These are phyloP conservation scores for Sanderia malayensis DNA, from an alignment of 30 jellyfish, hydroid and myxozoan genomes.

Conservation along the genomic window DNA sequence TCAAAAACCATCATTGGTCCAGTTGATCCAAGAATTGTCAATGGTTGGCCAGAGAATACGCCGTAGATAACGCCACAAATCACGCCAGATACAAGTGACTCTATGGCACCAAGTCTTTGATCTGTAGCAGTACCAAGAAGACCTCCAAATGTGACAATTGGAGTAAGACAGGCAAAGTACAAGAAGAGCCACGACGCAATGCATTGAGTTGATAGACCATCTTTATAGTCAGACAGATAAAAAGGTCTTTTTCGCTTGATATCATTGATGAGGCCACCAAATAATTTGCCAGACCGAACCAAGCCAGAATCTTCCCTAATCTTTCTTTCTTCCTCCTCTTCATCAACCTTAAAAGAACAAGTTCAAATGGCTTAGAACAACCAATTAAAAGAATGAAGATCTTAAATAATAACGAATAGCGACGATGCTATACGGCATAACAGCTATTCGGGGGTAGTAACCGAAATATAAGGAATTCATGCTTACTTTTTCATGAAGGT, in stretches of 20 bases:
- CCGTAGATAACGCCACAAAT: conserved; percentile 58
- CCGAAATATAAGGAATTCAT: background rate
- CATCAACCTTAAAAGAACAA: conserved; percentile 45
- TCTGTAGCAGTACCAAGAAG: conserved; percentile 60
- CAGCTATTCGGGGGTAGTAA: too few species aligned
- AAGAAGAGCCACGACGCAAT: conserved; percentile 63
- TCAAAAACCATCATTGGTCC: conserved; percentile 81
- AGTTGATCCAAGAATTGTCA: conserved; percentile 70
- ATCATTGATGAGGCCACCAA: conserved; percentile 55
- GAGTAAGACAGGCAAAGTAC: conserved; percentile 60
- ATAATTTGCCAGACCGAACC: conserved; percentile 58
- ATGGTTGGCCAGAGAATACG: conserved; percentile 89
- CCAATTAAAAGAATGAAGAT: too few species aligned
- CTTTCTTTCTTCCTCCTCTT: conserved; percentile 53
- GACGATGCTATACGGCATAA: too few species aligned
- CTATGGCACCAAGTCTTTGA: conserved; percentile 55
- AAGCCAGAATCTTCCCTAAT: conserved; percentile 54
- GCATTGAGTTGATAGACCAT: conserved; percentile 44
- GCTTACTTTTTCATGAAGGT: conserved; percentile 18
- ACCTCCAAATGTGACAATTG: conserved; percentile 68
- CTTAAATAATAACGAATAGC: too few species aligned
- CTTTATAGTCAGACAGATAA: conserved; percentile 47
- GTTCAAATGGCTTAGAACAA: too few species aligned
- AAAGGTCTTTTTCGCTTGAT: conserved; percentile 51
- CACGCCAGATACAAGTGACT: conserved; percentile 55